phyloP scores from a whole-genome alignment of 1,140 invertebrate genomes.

The Ceratina australensis region DNA sequence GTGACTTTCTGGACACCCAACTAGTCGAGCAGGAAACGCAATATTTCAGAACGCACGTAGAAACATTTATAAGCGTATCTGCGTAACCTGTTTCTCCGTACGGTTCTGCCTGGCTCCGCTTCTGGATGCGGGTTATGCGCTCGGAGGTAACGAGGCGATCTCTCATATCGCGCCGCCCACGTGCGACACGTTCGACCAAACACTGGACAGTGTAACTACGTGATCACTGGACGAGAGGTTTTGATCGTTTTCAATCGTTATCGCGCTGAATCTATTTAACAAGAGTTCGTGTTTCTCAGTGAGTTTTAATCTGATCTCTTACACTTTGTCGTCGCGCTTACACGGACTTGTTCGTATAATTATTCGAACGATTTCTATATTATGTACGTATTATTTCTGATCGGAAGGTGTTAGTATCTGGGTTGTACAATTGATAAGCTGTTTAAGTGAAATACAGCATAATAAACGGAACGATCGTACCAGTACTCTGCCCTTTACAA shows the following conservation, averaged over 20 bases:
- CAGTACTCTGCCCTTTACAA: neutral
- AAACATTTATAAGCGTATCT: constrained; percentile 43
- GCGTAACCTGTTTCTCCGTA: constrained; percentile 47
- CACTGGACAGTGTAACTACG: constrained; percentile 9
- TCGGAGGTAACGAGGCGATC: constrained; percentile 58
- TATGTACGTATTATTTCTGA: too few relatives aligned
- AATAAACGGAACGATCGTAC: neutral
- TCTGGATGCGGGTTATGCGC: constrained; percentile 45
- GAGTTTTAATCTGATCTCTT: too few relatives aligned
- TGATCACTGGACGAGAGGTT: neutral
- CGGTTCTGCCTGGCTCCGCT: constrained; percentile 24
- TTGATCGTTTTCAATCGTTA: too few relatives aligned
- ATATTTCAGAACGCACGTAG: constrained; percentile 38
- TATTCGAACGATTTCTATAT: too few relatives aligned
- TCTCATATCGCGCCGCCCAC: constrained; percentile 59
- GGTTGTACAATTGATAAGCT: neutral
- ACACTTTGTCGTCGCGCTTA: too few relatives aligned
- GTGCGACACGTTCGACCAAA: constrained; percentile 50
- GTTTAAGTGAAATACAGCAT: neutral
- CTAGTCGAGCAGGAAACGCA: constrained; percentile 39
- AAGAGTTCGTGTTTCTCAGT: too few relatives aligned
- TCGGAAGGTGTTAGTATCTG: too few relatives aligned
- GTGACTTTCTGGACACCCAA: constrained; percentile 38
- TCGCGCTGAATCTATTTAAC: too few relatives aligned
- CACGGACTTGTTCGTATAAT: too few relatives aligned